These are phyloP conservation scores for Pseudorectes ferrugineus DNA, from an alignment of 2,113 vertebrate genomes.

Conservation along the genomic window DNA sequence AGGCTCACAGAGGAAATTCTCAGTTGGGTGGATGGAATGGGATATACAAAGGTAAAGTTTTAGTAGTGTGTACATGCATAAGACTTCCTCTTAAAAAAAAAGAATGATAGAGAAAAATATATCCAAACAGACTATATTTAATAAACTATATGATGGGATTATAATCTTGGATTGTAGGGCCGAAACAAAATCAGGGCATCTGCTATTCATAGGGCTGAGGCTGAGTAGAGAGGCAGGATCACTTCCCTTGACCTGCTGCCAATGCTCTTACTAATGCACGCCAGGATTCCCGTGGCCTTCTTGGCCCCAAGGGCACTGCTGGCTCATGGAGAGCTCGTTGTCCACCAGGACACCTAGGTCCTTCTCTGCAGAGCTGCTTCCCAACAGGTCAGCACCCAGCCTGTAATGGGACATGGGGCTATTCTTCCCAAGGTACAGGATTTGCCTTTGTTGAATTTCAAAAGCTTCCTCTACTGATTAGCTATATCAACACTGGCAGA, in stretches of 20 bases:
- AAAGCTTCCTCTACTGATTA: background rate
- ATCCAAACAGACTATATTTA: background rate
- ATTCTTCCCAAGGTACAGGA: background rate
- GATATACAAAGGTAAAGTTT: constrained; percentile 82
- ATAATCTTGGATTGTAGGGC: background rate
- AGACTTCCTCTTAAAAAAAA: background rate
- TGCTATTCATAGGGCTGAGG: background rate
- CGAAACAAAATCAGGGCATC: background rate
- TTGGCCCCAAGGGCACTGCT: background rate
- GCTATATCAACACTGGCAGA: background rate
- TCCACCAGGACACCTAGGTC: background rate
- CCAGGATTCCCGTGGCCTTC: background rate
- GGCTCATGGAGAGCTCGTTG: rapidly evolving
- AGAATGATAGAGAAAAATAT: background rate
- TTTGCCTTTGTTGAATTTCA: background rate
- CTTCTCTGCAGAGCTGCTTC: background rate
- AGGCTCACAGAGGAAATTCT: constrained; percentile 48
- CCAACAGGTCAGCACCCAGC: background rate
- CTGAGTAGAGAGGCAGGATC: background rate
- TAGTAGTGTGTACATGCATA: background rate
- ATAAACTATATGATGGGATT: background rate
- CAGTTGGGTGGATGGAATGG: constrained; percentile 71
- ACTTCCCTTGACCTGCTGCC: background rate
- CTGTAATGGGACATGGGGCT: background rate
- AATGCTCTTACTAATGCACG: background rate